A percentile compares a stretch with the other conserved stretches of the same genome.
Evolutionary conservation across 2,113 vertebrate genomes (phyloP).

Genomic region (Toxostoma redivivum): DNA sequence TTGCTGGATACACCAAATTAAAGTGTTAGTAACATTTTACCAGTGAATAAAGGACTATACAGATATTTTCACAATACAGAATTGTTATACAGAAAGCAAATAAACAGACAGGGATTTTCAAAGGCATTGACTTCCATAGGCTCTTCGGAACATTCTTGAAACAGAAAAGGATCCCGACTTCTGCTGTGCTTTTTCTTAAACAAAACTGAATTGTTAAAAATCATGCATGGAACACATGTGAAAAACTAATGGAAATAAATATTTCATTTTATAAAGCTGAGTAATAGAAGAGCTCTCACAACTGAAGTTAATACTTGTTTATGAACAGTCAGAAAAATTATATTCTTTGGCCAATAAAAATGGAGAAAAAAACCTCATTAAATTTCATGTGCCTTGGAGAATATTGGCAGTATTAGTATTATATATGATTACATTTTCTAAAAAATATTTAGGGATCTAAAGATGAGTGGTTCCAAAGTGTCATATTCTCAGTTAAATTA

Average conservation of each 20-base stretch:
- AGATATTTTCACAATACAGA: conserved; percentile 3
- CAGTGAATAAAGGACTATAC: conserved; percentile 30
- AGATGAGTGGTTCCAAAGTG: background rate
- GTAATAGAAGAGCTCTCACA: background rate
- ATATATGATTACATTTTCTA: background rate
- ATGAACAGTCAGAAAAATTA: background rate
- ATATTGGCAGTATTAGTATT: background rate
- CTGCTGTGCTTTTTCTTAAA: background rate
- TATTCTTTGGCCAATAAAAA: background rate
- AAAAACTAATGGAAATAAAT: background rate
- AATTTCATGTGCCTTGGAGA: background rate
- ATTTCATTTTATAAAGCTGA: background rate
- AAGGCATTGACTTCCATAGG: background rate
- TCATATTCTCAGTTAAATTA: background rate
- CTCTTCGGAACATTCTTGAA: background rate
- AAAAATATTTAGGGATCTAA: background rate
- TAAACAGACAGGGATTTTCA: background rate
- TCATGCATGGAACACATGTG: background rate
- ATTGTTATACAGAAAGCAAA: conserved; percentile 22
- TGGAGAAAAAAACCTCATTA: background rate
- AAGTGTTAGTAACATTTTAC: conserved; percentile 52
- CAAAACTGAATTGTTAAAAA: background rate
- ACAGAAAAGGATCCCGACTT: background rate
- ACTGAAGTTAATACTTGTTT: background rate
- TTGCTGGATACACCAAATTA: conserved; percentile 59